Evolutionary conservation across 2,113 vertebrate genomes (phyloP).

Genomic region (Phoenicopterus ruber): DNA sequence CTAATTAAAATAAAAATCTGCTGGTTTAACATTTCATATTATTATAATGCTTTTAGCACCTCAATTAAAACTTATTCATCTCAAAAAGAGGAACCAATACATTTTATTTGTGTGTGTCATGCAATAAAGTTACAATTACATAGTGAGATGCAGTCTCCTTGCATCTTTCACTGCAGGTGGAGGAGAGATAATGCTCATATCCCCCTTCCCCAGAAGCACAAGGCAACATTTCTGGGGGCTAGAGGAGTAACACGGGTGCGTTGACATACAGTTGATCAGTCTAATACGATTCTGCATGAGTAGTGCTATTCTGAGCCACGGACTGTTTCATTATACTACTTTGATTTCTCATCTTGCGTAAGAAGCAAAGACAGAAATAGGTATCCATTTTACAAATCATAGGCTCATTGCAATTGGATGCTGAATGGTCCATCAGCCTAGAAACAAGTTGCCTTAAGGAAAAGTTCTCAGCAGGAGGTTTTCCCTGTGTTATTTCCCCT

Average conservation of each 20-base stretch:
- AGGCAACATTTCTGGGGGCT: not conserved
- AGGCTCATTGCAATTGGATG: not conserved
- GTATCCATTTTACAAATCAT: not conserved
- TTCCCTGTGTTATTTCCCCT: not conserved
- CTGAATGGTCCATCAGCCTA: not conserved
- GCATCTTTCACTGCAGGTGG: not conserved
- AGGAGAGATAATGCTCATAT: not conserved
- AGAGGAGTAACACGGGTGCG: not conserved
- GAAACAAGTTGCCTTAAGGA: not conserved
- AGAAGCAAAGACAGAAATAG: not conserved
- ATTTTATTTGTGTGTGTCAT: not conserved
- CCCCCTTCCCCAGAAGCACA: not conserved
- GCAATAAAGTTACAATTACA: not conserved
- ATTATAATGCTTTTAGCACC: not conserved
- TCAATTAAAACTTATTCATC: not conserved
- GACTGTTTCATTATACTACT: not conserved
- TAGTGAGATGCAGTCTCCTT: not conserved
- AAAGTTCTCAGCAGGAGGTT: not conserved
- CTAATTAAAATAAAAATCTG: not conserved
- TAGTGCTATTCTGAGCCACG: not conserved
- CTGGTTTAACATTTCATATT: not conserved
- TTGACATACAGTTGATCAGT: not conserved
- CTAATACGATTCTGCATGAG: not conserved
- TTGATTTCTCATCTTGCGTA: not conserved
- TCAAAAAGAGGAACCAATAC: not conserved